A percentile compares a stretch with the other conserved stretches of the same genome.
Evolutionary conservation across 2,113 vertebrate genomes (phyloP).

Genomic region (Podarcis cretensis): DNA sequence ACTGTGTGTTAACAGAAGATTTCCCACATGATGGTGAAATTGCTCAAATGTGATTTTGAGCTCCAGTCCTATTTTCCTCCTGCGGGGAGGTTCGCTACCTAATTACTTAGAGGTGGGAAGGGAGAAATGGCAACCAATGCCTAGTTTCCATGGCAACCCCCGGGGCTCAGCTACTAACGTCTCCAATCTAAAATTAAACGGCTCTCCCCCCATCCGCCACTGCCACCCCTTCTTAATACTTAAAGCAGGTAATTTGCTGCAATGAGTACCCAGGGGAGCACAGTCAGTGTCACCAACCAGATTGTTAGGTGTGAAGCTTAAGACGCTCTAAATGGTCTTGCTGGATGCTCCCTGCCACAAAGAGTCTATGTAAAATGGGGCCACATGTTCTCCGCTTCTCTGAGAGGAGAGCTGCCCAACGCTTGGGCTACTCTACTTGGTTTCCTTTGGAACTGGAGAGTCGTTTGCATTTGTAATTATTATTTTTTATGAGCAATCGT

Average conservation of each 20-base stretch:
- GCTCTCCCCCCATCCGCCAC: slow-evolving; percentile 9
- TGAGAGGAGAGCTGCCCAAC: neutral
- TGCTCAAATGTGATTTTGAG: neutral
- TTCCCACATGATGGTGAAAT: neutral
- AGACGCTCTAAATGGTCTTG: neutral
- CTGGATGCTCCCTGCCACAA: accelerated
- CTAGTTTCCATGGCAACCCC: slow-evolving; percentile 69
- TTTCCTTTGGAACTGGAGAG: neutral
- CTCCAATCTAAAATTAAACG: neutral
- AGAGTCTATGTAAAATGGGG: neutral
- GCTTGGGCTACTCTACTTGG: too few species aligned
- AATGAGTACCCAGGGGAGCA: neutral
- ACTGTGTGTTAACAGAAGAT: neutral
- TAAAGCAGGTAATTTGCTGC: neutral
- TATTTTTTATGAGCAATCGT: neutral
- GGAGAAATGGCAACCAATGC: slow-evolving; percentile 37
- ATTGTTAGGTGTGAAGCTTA: neutral
- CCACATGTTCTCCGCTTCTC: neutral
- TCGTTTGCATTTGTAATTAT: neutral
- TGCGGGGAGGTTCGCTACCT: slow-evolving; percentile 36
- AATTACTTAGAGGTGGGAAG: neutral
- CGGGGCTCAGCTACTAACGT: slow-evolving; percentile 59
- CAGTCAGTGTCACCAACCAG: neutral
- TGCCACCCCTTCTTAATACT: neutral
- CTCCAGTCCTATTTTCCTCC: neutral